Evolutionary conservation across 1,140 invertebrate genomes (phyloP).

Genomic region (Lepidurus packardi): DNA sequence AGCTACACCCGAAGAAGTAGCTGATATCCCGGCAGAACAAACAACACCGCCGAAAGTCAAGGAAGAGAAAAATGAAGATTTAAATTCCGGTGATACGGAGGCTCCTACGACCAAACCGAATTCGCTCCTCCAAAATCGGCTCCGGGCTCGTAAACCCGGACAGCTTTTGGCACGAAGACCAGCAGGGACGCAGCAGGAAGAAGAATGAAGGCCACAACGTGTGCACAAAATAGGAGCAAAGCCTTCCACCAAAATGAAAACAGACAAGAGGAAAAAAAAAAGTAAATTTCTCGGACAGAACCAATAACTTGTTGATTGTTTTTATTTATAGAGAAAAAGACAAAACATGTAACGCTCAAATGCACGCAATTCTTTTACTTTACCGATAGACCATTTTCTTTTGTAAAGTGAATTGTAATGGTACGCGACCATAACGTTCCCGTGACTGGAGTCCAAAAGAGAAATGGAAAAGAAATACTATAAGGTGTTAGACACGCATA

Average conservation of each 20-base stretch:
- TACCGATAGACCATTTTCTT: background rate
- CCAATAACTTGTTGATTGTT: background rate
- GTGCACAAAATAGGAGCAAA: background rate
- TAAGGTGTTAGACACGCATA: background rate
- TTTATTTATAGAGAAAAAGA: background rate
- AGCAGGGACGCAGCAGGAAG: background rate
- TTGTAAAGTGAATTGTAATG: background rate
- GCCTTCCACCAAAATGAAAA: background rate
- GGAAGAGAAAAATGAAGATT: constrained; percentile 14
- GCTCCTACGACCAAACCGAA: background rate
- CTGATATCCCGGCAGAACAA: background rate
- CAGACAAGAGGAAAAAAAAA: background rate
- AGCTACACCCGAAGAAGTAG: background rate
- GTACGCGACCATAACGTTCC: background rate
- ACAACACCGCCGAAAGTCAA: background rate
- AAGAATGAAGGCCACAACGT: background rate
- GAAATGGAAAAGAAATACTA: background rate
- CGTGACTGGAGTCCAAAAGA: background rate
- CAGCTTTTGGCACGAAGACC: background rate
- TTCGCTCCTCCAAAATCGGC: background rate
- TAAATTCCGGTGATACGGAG: background rate
- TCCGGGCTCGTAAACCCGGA: background rate
- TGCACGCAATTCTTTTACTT: background rate
- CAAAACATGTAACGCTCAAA: background rate
- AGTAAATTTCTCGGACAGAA: background rate